These are phyloP conservation scores for Lepilemur septentrionalis DNA, from an alignment of 2,797 vertebrate genomes.

Conservation along the genomic window DNA sequence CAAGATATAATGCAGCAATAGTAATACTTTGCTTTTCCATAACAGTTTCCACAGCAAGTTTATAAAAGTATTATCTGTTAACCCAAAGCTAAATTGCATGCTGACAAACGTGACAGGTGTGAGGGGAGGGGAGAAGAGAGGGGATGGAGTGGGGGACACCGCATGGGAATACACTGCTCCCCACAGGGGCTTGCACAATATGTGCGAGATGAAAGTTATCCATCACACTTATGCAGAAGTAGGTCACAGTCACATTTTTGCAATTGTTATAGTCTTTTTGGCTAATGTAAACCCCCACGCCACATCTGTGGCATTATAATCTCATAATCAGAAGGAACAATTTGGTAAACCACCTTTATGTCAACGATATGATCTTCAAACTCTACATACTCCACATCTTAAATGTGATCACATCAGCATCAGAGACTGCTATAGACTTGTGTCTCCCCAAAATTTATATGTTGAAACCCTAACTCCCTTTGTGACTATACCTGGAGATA, in stretches of 20 bases:
- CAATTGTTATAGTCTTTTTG: neutral
- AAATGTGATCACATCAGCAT: neutral
- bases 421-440: neutral
- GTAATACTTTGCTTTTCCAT: constrained; percentile 46
- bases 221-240: constrained; percentile 36
- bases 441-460: neutral
- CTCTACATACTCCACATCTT: neutral
- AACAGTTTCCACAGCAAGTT: constrained; percentile 45
- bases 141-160: neutral
- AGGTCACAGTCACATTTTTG: constrained; percentile 39
- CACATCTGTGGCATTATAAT: neutral
- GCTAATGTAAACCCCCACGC: neutral
- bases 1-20: constrained; percentile 51
- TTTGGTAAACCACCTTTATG: constrained; percentile 1
- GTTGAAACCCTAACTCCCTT: neutral
- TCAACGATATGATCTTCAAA: neutral
- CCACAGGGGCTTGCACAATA: neutral
- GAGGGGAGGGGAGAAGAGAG: neutral
- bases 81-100: constrained; percentile 35
- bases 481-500: neutral
- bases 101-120: constrained; percentile 17
- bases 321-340: constrained; percentile 29
- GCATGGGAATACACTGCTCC: neutral
- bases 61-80: constrained; percentile 45
- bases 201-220: constrained; percentile 47